Evolutionary conservation across 2,113 vertebrate genomes (phyloP).

Genomic region (Zosterops borbonicus): DNA sequence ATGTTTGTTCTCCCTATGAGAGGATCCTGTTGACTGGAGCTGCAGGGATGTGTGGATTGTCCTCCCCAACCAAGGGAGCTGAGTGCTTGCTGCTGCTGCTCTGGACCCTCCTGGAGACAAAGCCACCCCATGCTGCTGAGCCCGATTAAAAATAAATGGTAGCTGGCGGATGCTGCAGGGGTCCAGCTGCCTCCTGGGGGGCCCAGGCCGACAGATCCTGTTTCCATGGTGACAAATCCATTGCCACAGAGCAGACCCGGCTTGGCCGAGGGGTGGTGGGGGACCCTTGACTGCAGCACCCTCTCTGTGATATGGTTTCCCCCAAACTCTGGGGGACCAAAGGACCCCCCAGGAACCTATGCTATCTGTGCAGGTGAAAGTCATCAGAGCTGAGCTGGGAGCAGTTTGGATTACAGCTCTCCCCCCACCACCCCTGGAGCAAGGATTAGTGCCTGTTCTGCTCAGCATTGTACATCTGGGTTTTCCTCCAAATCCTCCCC

Average conservation of each 20-base stretch:
- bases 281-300: background rate
- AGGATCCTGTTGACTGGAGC: background rate
- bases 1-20: background rate
- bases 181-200: conserved; percentile 35
- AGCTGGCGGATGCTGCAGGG: background rate
- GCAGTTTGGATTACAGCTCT: background rate
- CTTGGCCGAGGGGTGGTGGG: accelerated
- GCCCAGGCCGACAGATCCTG: conserved; percentile 37
- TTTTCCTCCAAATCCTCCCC: conserved; percentile 47
- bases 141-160: conserved; percentile 35
- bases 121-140: background rate
- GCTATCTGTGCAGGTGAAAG: background rate
- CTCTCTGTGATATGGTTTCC: background rate
- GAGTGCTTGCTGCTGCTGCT: background rate
- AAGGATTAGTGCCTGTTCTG: background rate
- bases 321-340: background rate
- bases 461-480: background rate
- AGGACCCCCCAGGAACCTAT: background rate
- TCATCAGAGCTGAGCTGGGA: background rate
- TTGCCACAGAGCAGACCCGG: background rate
- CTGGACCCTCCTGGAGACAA: background rate
- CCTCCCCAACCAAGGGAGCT: background rate
- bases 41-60: accelerated
- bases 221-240: conserved; percentile 62
- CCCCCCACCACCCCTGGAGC: background rate